A percentile compares a stretch with the other conserved stretches of the same genome.
Conservation (phyloP, 2,113 vertebrate species). For the Strix uralensis region DNA sequence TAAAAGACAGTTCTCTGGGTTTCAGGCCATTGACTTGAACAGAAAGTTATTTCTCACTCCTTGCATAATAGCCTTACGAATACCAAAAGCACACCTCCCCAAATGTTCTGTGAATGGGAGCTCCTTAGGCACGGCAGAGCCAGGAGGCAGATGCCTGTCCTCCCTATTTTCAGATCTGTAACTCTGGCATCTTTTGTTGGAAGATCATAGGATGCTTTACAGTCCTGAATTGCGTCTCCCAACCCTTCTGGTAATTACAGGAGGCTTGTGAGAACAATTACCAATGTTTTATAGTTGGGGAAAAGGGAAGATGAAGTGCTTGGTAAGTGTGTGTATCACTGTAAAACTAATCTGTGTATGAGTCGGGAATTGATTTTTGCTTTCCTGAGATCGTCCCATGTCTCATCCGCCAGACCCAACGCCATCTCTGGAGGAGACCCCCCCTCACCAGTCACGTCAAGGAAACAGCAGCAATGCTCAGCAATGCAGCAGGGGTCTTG, state of each 20-base stretch:
- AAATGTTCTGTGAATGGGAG: neutral
- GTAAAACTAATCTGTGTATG: neutral
- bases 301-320: neutral
- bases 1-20: neutral
- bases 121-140: neutral
- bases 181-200: neutral
- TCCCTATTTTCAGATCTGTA: neutral
- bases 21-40: neutral
- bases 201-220: neutral
- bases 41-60: neutral
- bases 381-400: neutral
- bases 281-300: neutral
- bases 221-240: neutral
- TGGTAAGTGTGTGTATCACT: neutral
- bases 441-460: neutral
- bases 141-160: neutral
- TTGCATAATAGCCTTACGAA: neutral
- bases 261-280: neutral
- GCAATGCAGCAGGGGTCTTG: neutral
- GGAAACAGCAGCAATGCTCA: neutral
- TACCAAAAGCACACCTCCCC: neutral
- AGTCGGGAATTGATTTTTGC: neutral
- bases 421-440: neutral
- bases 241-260: neutral
- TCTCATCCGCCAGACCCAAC: rapidly evolving